These are phyloP conservation scores for Alexandromys fortis DNA, from an alignment of 2,113 vertebrate genomes.

Conservation along the genomic window DNA sequence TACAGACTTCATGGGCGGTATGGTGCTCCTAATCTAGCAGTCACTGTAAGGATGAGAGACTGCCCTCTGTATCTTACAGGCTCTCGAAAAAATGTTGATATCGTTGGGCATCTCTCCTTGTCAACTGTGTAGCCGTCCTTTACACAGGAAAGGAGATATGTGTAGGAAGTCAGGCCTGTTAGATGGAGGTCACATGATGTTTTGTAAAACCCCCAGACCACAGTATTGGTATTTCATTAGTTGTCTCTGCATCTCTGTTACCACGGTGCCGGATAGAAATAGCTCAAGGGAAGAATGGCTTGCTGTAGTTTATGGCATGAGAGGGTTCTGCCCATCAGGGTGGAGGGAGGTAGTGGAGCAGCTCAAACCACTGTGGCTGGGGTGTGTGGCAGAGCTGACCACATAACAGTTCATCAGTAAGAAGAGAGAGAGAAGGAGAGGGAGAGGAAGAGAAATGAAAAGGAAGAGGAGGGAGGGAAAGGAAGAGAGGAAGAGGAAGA, in stretches of 20 bases:
- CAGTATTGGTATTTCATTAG: neutral
- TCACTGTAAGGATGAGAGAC: neutral
- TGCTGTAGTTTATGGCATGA: neutral
- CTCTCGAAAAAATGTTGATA: neutral
- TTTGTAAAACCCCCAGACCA: neutral
- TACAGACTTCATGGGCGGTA: neutral
- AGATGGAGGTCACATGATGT: neutral
- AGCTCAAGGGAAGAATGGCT: neutral
- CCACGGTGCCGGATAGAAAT: neutral
- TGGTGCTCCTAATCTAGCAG: neutral
- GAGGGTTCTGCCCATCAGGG: neutral
- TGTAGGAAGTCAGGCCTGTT: neutral
- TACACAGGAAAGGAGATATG: neutral
- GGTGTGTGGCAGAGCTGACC: neutral
- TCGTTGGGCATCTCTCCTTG: neutral
- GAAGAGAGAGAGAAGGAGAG: neutral
- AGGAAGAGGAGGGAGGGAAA: too few relatives aligned
- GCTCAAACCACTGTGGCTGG: neutral
- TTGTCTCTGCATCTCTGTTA: neutral
- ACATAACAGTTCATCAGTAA: neutral
- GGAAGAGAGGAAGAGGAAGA: neutral
- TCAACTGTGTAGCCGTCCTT: neutral
- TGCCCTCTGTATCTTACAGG: neutral
- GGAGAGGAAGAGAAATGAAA: too few relatives aligned
- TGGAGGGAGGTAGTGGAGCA: neutral